Evolutionary conservation across 64 coral and sea anemone species (phyloP), one percentile per base, ranked within the genome.

Genomic region (Stichodactyla mertensii): DNA sequence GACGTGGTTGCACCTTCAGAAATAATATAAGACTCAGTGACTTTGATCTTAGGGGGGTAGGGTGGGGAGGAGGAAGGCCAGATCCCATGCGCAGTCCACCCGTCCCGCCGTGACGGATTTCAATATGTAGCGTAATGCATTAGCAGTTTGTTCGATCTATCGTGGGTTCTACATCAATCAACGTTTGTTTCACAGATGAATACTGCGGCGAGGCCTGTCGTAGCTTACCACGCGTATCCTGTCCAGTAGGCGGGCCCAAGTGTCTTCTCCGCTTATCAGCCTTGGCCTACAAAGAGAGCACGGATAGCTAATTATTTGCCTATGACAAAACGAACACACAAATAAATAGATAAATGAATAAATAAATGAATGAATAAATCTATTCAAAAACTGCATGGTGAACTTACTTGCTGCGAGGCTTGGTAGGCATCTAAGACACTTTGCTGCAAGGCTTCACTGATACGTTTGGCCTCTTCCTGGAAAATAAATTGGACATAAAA

Each of bases 391-490:
- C 9, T 1, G 56, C 56, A 0, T 59, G 36, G 36, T 61, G 4
- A 45, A 57, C 77, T 57, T 45, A 96, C 94, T 84, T 93, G 88
- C 26, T 96, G 91, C 26, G 94, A 91, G 28, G 88, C 84, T 58
- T 93, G 78, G n/a, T 96, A 71, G 1, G 91, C 94, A 19, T 93
- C 82, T 55, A 93, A 82, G 60, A 96, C 88, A 82, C 94, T 93
- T 22, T 79, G 51, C 70, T 89, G 85, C 20, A 93, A 57, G 16
- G 85, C 88, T 79, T 96, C 80, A 52, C 84, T 87, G 16, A 91
- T 87, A 85, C 85, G 86, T 80, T 86, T 92, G 19, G 85, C 88
- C 57, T 93, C 91, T 67, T 96, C 88, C 94, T 96, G 59, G 27
- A 86, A 28, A 45, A 45, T 64, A 0, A 83, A 54, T 7, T 79